Evolutionary conservation across 2,113 vertebrate genomes (phyloP).

Genomic region (Solenodon paradoxus): DNA sequence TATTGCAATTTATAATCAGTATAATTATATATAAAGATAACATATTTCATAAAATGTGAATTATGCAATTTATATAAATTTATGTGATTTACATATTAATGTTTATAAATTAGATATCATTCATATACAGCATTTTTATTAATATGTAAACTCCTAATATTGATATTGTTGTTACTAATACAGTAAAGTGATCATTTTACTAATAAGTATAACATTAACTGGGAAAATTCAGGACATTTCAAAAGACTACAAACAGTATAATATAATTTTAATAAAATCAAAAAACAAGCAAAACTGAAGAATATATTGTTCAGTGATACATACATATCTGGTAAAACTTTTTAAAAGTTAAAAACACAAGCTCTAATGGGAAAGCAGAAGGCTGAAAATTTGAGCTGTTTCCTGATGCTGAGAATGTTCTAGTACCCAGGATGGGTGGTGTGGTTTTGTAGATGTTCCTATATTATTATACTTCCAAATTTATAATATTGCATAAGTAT

Average conservation of each 20-base stretch:
- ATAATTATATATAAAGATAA: not conserved
- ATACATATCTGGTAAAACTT: not conserved
- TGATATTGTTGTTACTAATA: not conserved
- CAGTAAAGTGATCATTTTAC: not conserved
- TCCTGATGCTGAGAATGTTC: not conserved
- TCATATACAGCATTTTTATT: not conserved
- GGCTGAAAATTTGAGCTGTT: not conserved
- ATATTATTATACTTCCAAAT: not conserved
- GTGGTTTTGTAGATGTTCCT: not conserved
- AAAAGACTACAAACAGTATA: not conserved
- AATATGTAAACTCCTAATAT: not conserved
- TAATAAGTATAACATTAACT: constrained; percentile 2
- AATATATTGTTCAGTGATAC: not conserved
- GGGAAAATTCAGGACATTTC: not conserved
- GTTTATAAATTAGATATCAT: not conserved
- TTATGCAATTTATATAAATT: not conserved
- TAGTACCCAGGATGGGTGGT: not conserved
- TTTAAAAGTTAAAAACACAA: not conserved
- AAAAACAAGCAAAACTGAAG: not conserved
- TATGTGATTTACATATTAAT: not conserved
- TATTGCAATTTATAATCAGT: not conserved
- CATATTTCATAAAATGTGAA: not conserved
- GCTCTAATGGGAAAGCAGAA: not conserved
- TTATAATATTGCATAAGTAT: not conserved
- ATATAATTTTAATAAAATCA: constrained; percentile 6